phyloP scores from a whole-genome alignment of 2,888 invertebrate genomes.

The Melanostoma scalare region DNA sequence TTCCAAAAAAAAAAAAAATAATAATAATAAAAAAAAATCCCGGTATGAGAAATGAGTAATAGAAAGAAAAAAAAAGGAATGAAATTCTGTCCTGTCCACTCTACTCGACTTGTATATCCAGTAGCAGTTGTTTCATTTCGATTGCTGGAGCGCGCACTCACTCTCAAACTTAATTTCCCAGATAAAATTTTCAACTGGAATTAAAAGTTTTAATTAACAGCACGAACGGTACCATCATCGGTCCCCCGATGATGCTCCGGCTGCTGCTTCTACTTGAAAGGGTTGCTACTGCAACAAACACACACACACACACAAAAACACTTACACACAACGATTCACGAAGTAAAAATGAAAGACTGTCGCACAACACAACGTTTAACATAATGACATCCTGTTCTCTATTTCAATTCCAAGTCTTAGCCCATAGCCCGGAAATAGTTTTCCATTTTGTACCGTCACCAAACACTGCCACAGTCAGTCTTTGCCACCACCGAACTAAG shows the following conservation, averaged over 20 bases:
- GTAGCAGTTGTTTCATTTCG: constrained; percentile 44
- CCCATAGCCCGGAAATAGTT: constrained; percentile 67
- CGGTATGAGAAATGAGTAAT: constrained; percentile 3
- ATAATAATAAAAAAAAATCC: background rate
- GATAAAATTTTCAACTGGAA: constrained; percentile 75
- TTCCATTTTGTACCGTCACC: constrained; percentile 60
- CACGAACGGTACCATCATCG: constrained; percentile 57
- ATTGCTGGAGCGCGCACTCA: constrained; percentile 37
- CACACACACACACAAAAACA: background rate
- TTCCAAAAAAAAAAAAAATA: background rate
- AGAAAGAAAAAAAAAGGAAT: constrained; percentile 21
- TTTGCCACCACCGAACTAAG: constrained; percentile 11
- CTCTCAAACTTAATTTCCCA: constrained; percentile 71
- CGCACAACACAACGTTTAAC: constrained; percentile 73
- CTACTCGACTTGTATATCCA: constrained; percentile 21
- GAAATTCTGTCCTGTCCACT: constrained; percentile 34
- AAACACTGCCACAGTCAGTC: constrained; percentile 45
- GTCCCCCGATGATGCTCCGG: constrained; percentile 26
- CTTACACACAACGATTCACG: no score
- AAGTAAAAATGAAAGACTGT: constrained; percentile 54
- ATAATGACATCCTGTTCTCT: constrained; percentile 74
- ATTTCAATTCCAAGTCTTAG: constrained; percentile 66
- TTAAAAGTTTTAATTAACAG: constrained; percentile 75
- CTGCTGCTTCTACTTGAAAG: constrained; percentile 10
- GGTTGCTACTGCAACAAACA: constrained; percentile 13